A percentile compares a stretch with the other conserved stretches of the same genome.
These are phyloP conservation scores for Tetramorium bicarinatum DNA, from an alignment of 2,888 invertebrate species.

Conservation along the genomic window DNA sequence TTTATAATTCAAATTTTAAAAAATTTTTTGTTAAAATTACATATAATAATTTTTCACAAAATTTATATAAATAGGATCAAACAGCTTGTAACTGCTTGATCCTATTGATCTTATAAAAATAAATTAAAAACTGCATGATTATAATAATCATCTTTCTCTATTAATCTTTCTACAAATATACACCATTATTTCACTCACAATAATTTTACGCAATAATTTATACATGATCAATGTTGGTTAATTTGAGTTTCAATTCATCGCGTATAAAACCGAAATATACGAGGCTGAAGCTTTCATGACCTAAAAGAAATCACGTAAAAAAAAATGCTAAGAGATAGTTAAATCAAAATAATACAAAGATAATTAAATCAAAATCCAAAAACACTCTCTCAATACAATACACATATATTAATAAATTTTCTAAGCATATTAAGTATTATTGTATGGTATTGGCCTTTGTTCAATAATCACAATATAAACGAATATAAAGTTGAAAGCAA, in stretches of 20 bases:
- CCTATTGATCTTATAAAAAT: background rate
- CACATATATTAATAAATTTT: background rate
- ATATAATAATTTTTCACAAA: background rate
- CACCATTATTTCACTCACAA: background rate
- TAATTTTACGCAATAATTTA: background rate
- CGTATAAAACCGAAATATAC: constrained; percentile 71
- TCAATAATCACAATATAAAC: background rate
- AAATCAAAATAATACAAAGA: no score
- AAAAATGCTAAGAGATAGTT: background rate
- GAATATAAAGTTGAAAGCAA: background rate
- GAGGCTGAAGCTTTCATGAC: constrained; percentile 73
- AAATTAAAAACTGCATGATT: background rate
- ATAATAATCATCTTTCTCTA: constrained; percentile 3
- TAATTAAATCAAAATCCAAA: background rate
- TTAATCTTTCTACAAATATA: constrained; percentile 24
- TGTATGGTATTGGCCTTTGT: background rate
- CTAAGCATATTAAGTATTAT: background rate
- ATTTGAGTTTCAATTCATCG: constrained; percentile 60
- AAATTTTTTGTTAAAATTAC: no score
- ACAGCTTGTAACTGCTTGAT: no score
- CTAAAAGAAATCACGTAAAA: constrained; percentile 50
- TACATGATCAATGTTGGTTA: background rate
- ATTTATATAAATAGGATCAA: background rate
- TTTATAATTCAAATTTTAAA: no score
- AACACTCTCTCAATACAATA: background rate